Base-by-base conservation (phyloP, 1,140 invertebrate genomes). In the Scaptodrosophila lebanonensis region DNA sequence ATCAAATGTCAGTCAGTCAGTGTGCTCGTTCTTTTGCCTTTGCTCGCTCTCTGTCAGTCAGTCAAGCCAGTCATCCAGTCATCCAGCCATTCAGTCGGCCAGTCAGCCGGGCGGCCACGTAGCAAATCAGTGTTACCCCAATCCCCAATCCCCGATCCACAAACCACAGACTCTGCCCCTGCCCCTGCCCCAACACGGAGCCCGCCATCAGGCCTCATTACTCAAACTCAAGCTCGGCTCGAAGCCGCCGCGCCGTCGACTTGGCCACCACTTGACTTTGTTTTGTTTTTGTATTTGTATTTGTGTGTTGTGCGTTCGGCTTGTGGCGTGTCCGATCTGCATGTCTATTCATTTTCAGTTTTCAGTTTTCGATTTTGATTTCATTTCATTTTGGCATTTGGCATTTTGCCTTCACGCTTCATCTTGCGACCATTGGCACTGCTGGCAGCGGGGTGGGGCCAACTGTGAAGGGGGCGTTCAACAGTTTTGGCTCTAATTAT, bases 1-100 rank as follows among this genome's bases (percentile, higher is more conserved):
- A 86, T 85, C 79, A 85, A 85, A 85, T 84, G 79, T 84, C 77
- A 86, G 77, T 77, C 77, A 86, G 65, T 49, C 44, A 50, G 35
- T 57, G 43, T 30, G 30, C 13, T 51, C 50, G 9, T 18, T 32
- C 12, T n/a, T 35, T 25, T 15, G 40, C 17, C 40, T 51, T 40
- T 3, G 20, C 40, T 1, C 17, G 3, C 42, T 18, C 18, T 27
- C 22, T 7, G 20, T 44, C 38, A 38, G 35, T 52, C 50, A 30
- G 30, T 56, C 38, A 59, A 20, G 42, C 35, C 2, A 16, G 5
- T n/a, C 3, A 33, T 3, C 12, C 32, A n/a, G 32, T 18, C 44
- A 7, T 3, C 7, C 51, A 29, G 29, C 13, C 50, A 40, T 22
- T 42, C 40, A 48, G 17, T 27, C 53, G 20, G 7, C 25, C 53